These are phyloP conservation scores for Phoenicopterus ruber DNA, from an alignment of 2,113 vertebrate species.

Conservation along the genomic window DNA sequence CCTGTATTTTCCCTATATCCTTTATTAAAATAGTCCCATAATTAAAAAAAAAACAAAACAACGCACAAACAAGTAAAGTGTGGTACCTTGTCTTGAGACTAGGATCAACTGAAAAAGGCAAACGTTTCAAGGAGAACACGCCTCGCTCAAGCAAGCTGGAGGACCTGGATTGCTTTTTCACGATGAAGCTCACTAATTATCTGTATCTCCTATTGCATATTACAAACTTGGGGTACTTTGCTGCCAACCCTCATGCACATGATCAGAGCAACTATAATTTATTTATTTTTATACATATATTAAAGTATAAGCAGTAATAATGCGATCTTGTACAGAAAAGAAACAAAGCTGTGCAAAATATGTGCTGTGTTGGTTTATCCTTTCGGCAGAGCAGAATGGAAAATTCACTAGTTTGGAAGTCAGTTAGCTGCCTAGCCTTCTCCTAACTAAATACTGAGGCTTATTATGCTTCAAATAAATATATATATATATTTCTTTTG, in stretches of 20 bases:
- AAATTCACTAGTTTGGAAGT: conserved; percentile 60
- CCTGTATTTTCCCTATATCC: neutral
- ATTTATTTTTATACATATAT: neutral
- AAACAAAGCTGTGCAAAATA: neutral
- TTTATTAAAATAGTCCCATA: conserved; percentile 29
- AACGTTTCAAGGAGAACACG: neutral
- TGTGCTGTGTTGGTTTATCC: neutral
- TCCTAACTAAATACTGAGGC: conserved; percentile 59
- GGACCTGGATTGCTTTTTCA: neutral
- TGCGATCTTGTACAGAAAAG: neutral
- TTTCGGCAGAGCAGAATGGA: conserved; percentile 12
- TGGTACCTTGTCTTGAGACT: neutral
- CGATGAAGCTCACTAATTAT: neutral
- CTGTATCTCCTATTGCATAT: neutral
- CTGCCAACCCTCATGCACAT: neutral
- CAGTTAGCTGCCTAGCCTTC: conserved; percentile 53
- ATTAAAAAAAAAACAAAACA: neutral
- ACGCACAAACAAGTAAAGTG: neutral
- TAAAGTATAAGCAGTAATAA: neutral
- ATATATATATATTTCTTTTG: conserved; percentile 69
- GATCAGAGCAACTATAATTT: neutral
- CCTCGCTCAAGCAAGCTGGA: neutral
- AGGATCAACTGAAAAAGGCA: neutral
- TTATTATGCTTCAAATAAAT: conserved; percentile 69
- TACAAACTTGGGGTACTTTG: neutral